Evolutionary conservation across 2,888 invertebrate species (phyloP).

Genomic region (Tridacna gigas): DNA sequence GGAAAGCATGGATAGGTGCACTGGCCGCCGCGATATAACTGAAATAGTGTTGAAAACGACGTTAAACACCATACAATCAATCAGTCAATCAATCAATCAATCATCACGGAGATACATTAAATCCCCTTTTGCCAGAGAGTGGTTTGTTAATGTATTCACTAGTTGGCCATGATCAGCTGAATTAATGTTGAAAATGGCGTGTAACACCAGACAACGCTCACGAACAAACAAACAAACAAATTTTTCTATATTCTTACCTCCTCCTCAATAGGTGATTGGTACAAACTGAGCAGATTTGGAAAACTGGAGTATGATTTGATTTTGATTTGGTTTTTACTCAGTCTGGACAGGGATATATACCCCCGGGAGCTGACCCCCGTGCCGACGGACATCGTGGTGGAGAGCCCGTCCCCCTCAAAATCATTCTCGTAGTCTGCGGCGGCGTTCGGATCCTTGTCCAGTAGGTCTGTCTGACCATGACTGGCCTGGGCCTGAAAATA

Average conservation of each 20-base stretch:
- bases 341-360: constrained; percentile 50
- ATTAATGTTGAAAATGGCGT: too few species aligned
- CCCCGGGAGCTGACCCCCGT: constrained; percentile 56
- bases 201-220: background rate
- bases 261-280: constrained; percentile 66
- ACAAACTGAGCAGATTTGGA: constrained; percentile 67
- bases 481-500: background rate
- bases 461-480: constrained; percentile 21
- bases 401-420: constrained; percentile 55
- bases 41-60: too few species aligned
- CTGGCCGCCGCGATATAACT: too few species aligned
- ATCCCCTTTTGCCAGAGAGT: too few species aligned
- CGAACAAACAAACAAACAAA: background rate
- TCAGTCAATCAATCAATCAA: too few species aligned
- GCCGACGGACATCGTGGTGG: constrained; percentile 56
- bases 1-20: too few species aligned
- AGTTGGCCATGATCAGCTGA: too few species aligned
- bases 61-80: too few species aligned
- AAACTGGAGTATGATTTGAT: constrained; percentile 65
- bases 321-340: constrained; percentile 63
- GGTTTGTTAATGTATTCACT: too few species aligned
- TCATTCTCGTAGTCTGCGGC: constrained; percentile 33
- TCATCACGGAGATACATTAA: too few species aligned
- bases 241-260: constrained; percentile 40
- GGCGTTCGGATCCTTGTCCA: constrained; percentile 21